phyloP scores from a whole-genome alignment of 2,888 invertebrate genomes.

The Apamea sordens region DNA sequence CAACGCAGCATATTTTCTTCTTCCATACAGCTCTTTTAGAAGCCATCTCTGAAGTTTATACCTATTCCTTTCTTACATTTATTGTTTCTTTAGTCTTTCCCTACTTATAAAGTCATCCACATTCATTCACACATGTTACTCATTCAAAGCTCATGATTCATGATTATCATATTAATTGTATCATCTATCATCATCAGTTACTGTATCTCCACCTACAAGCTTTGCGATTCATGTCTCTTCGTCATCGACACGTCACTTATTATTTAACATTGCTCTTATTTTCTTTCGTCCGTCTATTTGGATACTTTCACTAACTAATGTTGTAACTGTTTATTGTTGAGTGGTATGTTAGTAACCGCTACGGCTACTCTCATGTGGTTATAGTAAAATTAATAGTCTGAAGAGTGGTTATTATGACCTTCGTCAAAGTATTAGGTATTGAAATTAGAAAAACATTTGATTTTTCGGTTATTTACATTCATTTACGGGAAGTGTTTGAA shows the following conservation, averaged over 20 bases:
- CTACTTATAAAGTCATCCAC: not conserved
- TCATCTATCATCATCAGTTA: not conserved
- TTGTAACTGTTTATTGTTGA: slow-evolving; percentile 46
- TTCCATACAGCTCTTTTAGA: not conserved
- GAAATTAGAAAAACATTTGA: not conserved
- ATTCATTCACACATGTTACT: too few species aligned
- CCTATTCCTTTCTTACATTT: not conserved
- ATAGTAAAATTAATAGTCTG: not conserved
- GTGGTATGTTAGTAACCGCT: slow-evolving; percentile 11
- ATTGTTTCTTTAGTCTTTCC: not conserved
- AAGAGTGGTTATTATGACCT: not conserved
- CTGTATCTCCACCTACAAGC: too few species aligned
- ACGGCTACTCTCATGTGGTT: not conserved
- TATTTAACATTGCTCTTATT: slow-evolving; percentile 50
- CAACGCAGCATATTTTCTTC: not conserved
- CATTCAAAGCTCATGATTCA: not conserved
- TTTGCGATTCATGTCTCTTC: not conserved
- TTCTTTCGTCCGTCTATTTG: slow-evolving; percentile 42
- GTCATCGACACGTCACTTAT: not conserved
- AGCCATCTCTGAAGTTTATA: not conserved
- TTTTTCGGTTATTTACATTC: too few species aligned
- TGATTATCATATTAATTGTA: not conserved
- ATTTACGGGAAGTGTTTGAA: not conserved
- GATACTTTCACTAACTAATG: slow-evolving; percentile 56
- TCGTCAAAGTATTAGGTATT: too few species aligned